phyloP scores from a whole-genome alignment of 1,140 invertebrate genomes.

The Aphaenogaster floridana region DNA sequence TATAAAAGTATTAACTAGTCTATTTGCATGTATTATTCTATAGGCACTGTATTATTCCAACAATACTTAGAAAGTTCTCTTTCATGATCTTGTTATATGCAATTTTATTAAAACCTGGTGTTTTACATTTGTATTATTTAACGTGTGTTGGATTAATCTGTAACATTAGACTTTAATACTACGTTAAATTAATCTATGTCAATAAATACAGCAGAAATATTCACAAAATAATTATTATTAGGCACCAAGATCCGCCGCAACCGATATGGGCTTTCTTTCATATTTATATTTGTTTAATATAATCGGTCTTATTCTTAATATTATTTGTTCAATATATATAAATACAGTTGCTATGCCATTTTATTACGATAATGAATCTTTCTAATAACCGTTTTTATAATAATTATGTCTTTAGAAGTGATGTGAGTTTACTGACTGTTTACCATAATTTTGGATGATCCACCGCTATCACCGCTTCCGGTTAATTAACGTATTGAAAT shows the following conservation, averaged over 20 bases:
- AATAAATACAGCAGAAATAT: neutral
- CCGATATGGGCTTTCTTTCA: too few relatives aligned
- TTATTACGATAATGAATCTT: neutral
- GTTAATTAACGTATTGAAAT: slow-evolving; percentile 37
- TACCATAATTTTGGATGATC: neutral
- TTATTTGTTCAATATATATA: neutral
- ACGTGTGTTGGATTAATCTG: neutral
- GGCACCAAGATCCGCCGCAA: too few relatives aligned
- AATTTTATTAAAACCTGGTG: neutral
- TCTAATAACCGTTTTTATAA: neutral
- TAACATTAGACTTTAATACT: neutral
- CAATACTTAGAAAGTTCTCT: neutral
- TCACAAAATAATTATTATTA: too few relatives aligned
- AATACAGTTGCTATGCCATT: neutral
- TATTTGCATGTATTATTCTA: neutral
- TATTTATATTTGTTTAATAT: too few relatives aligned
- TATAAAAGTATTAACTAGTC: neutral
- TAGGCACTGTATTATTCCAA: neutral
- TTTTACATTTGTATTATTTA: neutral
- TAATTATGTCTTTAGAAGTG: neutral
- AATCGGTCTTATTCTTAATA: too few relatives aligned
- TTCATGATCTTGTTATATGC: neutral
- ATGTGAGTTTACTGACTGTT: slow-evolving; percentile 16
- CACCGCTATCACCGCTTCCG: neutral
- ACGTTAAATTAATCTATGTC: neutral